Evolutionary conservation across 2,888 invertebrate species (phyloP).

Genomic region (Sinopyrophorus schimmeli): DNA sequence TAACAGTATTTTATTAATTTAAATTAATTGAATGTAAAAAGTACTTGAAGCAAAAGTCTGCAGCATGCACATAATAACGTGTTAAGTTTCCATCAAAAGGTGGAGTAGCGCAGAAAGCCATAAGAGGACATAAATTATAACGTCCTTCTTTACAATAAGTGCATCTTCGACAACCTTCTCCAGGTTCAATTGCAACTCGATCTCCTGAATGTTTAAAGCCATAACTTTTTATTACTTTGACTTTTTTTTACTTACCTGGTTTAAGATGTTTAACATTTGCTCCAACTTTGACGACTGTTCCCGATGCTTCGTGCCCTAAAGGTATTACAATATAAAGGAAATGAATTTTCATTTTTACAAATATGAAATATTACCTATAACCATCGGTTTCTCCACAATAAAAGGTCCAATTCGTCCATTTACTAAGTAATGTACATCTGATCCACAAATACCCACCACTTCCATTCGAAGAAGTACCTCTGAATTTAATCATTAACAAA

Average conservation of each 20-base stretch:
- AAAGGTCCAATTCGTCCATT: conserved; percentile 86
- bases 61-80: conserved; percentile 86
- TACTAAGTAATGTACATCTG: conserved; percentile 91
- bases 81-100: conserved; percentile 88
- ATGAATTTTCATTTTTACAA: no score
- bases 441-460: conserved; percentile 96
- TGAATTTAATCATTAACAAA: no score
- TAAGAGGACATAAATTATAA: conserved; percentile 89
- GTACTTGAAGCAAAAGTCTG: conserved; percentile 86
- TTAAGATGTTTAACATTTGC: conserved; percentile 69
- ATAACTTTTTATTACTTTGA: background rate
- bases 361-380: conserved; percentile 80
- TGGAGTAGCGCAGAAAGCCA: conserved; percentile 92
- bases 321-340: no score
- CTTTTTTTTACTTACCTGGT: conserved; percentile 54
- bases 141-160: conserved; percentile 82
- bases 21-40: background rate
- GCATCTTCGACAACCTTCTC: conserved; percentile 85
- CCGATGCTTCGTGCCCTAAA: conserved; percentile 91
- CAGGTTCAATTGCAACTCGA: conserved; percentile 93
- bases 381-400: conserved; percentile 84
- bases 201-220: conserved; percentile 67
- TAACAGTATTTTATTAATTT: background rate
- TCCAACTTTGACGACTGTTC: conserved; percentile 76
- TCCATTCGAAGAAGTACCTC: conserved; percentile 89